These are phyloP conservation scores for Nothobranchius kuhntae DNA, from an alignment of 2,113 vertebrate genomes.

Conservation along the genomic window DNA sequence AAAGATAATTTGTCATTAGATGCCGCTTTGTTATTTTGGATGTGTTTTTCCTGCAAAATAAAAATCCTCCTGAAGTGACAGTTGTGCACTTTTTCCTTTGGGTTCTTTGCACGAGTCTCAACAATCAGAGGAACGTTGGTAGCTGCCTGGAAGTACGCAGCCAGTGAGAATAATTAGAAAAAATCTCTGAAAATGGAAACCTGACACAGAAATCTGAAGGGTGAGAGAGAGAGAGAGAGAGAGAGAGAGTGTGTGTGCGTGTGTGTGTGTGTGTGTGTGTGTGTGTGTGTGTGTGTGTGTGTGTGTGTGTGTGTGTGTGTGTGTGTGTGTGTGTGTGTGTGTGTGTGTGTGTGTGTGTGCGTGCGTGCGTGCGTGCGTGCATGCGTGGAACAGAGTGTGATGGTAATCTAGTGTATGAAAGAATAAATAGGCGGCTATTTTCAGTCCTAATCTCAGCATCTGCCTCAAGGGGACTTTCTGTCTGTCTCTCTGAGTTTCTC, in stretches of 20 bases:
- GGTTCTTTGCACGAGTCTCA: no score
- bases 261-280: no score
- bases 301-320: no score
- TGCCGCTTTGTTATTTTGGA: no score
- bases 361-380: constrained; percentile 19
- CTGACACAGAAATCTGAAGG: constrained; percentile 31
- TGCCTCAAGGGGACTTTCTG: constrained; percentile 74
- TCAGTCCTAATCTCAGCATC: constrained; percentile 79
- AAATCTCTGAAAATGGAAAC: constrained; percentile 43
- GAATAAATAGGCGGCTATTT: constrained; percentile 81
- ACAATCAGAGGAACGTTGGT: background rate
- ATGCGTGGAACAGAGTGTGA: constrained; percentile 28
- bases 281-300: constrained; percentile 11
- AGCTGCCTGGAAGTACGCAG: constrained; percentile 1
- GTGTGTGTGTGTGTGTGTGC: no score
- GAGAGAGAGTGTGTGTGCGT: no score
- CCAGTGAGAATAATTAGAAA: constrained; percentile 23
- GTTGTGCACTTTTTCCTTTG: no score
- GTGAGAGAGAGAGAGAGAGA: no score
- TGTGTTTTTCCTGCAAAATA: no score
- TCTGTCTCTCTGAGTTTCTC: constrained; percentile 27
- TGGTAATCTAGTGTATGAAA: constrained; percentile 76
- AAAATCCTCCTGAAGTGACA: no score
- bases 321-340: no score
- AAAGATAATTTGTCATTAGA: no score